phyloP scores from a whole-genome alignment of 1,140 invertebrate genomes.

The Sitobion miscanthi region DNA sequence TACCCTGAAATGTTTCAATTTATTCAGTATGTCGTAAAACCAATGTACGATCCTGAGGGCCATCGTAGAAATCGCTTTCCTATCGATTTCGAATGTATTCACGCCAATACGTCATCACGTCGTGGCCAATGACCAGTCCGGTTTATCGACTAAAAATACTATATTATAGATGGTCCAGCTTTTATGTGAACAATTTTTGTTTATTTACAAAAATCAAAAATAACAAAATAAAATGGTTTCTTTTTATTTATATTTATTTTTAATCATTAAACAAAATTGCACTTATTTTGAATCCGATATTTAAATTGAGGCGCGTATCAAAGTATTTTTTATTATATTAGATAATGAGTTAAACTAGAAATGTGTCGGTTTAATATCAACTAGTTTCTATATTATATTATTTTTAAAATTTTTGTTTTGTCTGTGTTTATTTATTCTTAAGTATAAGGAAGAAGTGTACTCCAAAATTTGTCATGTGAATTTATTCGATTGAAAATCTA shows the following conservation, averaged over 20 bases:
- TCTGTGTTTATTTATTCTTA: not conserved
- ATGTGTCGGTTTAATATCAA: not conserved
- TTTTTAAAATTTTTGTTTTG: no score
- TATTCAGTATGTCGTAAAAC: not conserved
- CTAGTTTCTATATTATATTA: not conserved
- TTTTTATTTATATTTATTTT: not conserved
- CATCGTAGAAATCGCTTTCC: not conserved
- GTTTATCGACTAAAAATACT: not conserved
- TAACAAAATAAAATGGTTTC: not conserved
- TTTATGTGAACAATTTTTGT: not conserved
- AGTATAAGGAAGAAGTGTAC: not conserved
- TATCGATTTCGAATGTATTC: not conserved
- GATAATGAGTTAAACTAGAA: not conserved
- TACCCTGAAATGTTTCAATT: not conserved
- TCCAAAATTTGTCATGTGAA: not conserved
- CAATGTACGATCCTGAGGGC: not conserved
- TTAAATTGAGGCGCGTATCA: not conserved
- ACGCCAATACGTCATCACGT: no score
- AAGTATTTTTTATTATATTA: not conserved
- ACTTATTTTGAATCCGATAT: not conserved
- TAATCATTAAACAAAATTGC: not conserved
- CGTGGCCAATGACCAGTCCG: no score
- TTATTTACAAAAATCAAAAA: not conserved
- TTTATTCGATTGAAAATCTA: not conserved
- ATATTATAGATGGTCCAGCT: no score